phyloP scores from a whole-genome alignment of 2,797 vertebrate genomes.

The Cyclopterus lumpus region DNA sequence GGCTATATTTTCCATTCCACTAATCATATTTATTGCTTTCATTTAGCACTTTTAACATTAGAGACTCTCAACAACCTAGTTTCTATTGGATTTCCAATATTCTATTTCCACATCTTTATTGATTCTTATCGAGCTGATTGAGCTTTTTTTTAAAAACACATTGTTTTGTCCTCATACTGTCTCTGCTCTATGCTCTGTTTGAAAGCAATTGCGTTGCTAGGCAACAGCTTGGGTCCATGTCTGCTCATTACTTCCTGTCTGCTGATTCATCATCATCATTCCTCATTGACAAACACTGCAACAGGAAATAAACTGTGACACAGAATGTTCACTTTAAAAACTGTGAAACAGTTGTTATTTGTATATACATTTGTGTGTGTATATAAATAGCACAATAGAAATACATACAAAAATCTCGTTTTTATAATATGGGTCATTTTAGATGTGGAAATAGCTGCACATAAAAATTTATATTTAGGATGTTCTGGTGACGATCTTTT shows the following conservation, averaged over 20 bases:
- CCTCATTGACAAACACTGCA: too few species aligned
- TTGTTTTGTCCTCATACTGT: background rate
- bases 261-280: background rate
- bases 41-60: constrained; percentile 20
- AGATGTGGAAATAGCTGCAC: background rate
- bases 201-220: background rate
- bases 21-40: constrained; percentile 33
- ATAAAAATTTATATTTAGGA: background rate
- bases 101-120: background rate
- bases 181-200: background rate
- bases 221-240: background rate
- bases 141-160: background rate
- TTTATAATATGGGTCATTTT: background rate
- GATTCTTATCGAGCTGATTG: background rate
- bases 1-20: constrained; percentile 12
- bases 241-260: background rate
- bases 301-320: background rate
- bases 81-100: constrained; percentile 13
- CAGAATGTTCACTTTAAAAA: too few species aligned
- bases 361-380: background rate
- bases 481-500: background rate
- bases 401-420: too few species aligned
- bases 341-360: too few species aligned
- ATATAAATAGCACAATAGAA: background rate
- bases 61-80: background rate